Evolutionary conservation across 2,888 invertebrate genomes (phyloP).

Genomic region (Agrochola macilenta): DNA sequence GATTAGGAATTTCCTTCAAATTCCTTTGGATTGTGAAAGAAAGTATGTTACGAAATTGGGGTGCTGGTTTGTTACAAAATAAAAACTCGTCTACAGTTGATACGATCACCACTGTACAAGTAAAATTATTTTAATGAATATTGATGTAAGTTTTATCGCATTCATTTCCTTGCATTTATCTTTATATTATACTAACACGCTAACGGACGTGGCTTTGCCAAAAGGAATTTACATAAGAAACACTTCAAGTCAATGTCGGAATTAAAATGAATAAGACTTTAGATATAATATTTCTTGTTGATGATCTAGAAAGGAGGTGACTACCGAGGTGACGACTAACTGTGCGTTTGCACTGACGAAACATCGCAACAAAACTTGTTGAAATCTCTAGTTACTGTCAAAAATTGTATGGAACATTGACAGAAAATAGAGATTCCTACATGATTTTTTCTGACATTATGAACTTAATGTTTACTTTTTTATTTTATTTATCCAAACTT

Average conservation of each 20-base stretch:
- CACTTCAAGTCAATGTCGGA: background rate
- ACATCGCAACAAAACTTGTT: no score
- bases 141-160: constrained; percentile 6
- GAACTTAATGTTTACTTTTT: no score
- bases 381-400: no score
- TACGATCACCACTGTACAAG: background rate
- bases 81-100: background rate
- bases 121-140: constrained; percentile 20
- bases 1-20: no score
- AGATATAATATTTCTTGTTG: background rate
- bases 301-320: background rate
- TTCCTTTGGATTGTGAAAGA: no score
- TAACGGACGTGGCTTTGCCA: background rate
- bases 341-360: no score
- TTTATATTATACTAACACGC: background rate
- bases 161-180: constrained; percentile 15
- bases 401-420: no score
- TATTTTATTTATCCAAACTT: no score
- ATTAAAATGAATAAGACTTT: background rate
- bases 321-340: background rate
- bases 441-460: no score
- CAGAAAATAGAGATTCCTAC: no score
- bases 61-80: background rate
- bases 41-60: no score
- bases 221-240: constrained; percentile 2